These are phyloP conservation scores for Pipistrellus nathusii DNA, from an alignment of 2,797 vertebrate genomes.

Conservation along the genomic window DNA sequence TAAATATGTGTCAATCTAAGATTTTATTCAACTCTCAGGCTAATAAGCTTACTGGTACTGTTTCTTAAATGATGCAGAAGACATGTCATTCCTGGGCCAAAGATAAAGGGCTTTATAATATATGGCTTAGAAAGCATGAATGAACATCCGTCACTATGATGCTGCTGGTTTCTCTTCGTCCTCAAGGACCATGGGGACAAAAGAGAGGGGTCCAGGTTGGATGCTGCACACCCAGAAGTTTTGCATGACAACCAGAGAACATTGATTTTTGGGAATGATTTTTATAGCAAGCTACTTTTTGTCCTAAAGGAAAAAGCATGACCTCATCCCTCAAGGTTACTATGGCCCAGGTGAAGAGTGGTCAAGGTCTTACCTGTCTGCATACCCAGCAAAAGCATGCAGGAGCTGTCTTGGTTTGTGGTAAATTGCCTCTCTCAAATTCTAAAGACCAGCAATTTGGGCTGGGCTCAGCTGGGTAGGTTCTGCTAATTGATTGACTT, in stretches of 20 bases:
- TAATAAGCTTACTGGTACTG: background rate
- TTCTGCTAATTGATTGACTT: background rate
- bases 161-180: background rate
- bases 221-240: background rate
- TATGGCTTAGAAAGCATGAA: background rate
- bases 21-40: background rate
- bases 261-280: background rate
- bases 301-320: background rate
- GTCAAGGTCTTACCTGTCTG: background rate
- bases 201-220: background rate
- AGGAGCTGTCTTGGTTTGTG: background rate
- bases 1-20: background rate
- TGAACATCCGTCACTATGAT: background rate
- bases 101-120: background rate
- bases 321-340: background rate
- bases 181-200: background rate
- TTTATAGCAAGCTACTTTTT: background rate
- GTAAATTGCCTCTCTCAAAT: background rate
- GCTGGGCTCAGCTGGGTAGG: background rate
- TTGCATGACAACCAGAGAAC: background rate
- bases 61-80: background rate
- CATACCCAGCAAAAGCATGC: accelerated
- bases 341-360: background rate
- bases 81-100: background rate
- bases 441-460: background rate